Base-by-base conservation (phyloP, 2,797 vertebrate genomes). In the Eospalax fontanierii region DNA sequence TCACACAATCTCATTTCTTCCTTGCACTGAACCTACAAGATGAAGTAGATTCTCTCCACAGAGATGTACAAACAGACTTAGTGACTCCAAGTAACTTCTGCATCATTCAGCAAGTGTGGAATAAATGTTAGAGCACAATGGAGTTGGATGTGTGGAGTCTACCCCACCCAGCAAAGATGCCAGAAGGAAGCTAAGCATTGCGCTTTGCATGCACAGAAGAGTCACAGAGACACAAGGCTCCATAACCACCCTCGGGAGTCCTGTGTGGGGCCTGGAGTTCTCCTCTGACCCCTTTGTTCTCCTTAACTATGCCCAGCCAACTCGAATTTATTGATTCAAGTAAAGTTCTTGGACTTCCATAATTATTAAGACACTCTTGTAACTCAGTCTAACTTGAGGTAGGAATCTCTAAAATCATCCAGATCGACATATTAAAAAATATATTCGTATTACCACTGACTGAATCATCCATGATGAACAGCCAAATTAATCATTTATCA, bases 381-480 rank as follows among this genome's bases (percentile, higher is more conserved):
- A 66, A n/a, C 38, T 89, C 61, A 76, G 6, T 65, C 19, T 57
- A 92, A 71, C 70, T 63, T 74, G 92, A 43, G 12, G 5, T 26
- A 15, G 26, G 15, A 66, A 19, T 28, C 82, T 92, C 84, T 71
- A 78, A 96, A 93, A 71, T 88, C 54, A 87, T 78, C 38, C 26
- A 80, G 35, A 59, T 66, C 15, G 80, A 75, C 21, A 85, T 80
- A 90, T 70, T 84, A 57, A 94, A 95, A 95, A 63, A 95, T 75
- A 89, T 89, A 73, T 40, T 76, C 26, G 6, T 22, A 54, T 66
- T 76, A 22, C 38, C 80, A 93, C 14, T 15, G 43, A 78, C n/a
- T 50, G 22, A 59, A n/a, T 86, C 43, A 70, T 75, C 93, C 59
- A 12, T 87, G 94, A 54, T 35, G 61, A 73, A 87, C 4, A 66